phyloP scores from a whole-genome alignment of 2,888 invertebrate genomes.

The Blastobasis adustella region DNA sequence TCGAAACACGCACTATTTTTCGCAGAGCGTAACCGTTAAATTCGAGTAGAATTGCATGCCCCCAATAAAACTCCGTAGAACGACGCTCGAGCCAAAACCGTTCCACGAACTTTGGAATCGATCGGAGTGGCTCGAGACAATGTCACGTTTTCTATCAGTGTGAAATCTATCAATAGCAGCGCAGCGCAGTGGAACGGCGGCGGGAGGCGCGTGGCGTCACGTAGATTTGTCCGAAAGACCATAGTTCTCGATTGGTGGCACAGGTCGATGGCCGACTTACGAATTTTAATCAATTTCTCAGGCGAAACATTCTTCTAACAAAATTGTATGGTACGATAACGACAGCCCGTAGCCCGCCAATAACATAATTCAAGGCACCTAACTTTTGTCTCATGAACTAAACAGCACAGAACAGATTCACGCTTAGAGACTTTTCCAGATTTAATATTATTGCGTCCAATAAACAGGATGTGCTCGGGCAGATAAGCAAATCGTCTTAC shows the following conservation, averaged over 20 bases:
- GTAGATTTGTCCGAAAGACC: constrained; percentile 52
- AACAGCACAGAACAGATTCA: no score
- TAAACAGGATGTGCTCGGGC: constrained; percentile 23
- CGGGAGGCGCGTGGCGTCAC: constrained; percentile 57
- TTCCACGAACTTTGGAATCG: constrained; percentile 39
- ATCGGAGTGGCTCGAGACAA: constrained; percentile 46
- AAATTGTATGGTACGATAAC: no score
- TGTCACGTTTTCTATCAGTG: constrained; percentile 60
- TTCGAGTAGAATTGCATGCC: not conserved
- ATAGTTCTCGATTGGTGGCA: constrained; percentile 31
- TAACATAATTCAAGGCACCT: no score
- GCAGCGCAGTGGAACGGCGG: constrained; percentile 51
- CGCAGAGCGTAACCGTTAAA: not conserved
- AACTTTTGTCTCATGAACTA: no score
- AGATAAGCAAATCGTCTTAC: constrained; percentile 29
- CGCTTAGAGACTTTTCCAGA: not conserved
- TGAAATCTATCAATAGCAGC: constrained; percentile 52
- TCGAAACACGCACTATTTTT: not conserved
- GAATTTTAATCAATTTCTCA: constrained; percentile 53
- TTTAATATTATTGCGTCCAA: constrained; percentile 25
- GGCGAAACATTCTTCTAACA: no score
- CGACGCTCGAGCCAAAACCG: constrained; percentile 29
- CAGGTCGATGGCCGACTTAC: constrained; percentile 52
- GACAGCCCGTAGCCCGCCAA: no score
- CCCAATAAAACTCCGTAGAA: constrained; percentile 4